These are phyloP conservation scores for Siphamia tubifer DNA, from an alignment of 2,113 vertebrate genomes.

Conservation along the genomic window DNA sequence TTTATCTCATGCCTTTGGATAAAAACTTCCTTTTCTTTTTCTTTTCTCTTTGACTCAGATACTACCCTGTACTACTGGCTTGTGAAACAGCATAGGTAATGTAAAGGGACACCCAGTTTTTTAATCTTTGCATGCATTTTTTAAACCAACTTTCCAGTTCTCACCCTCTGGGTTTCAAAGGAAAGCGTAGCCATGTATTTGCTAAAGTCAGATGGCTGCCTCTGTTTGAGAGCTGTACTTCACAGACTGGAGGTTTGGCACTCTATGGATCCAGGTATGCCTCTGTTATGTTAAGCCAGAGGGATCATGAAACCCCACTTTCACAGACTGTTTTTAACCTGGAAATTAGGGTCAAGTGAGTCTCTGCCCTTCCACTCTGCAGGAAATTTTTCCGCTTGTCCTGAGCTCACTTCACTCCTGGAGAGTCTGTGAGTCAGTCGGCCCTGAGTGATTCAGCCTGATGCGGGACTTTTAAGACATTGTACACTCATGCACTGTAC, in stretches of 20 bases:
- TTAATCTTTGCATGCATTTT: neutral
- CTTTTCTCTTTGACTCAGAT: too few relatives aligned
- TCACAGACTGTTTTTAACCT: slow-evolving; percentile 10
- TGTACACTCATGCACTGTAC: too few relatives aligned
- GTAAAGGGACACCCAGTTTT: neutral
- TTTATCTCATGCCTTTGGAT: too few relatives aligned
- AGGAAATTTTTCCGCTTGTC: neutral
- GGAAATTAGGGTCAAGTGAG: slow-evolving; percentile 27
- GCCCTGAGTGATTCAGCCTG: neutral
- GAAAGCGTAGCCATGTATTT: neutral
- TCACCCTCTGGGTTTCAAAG: neutral
- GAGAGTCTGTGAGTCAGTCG: neutral
- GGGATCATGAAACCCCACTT: slow-evolving; percentile 27
- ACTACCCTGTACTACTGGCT: neutral
- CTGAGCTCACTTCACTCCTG: neutral
- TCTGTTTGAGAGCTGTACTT: neutral
- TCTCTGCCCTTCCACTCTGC: slow-evolving; percentile 2
- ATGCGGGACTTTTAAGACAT: neutral
- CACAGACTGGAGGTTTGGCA: neutral
- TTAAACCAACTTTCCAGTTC: slow-evolving; percentile 5
- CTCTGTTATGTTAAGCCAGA: slow-evolving; percentile 2
- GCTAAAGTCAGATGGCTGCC: neutral
- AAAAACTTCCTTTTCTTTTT: too few relatives aligned
- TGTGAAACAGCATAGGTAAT: neutral
- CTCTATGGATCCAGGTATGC: neutral